phyloP scores from a whole-genome alignment of 2,797 vertebrate species.

The Poliocrania exsul region DNA sequence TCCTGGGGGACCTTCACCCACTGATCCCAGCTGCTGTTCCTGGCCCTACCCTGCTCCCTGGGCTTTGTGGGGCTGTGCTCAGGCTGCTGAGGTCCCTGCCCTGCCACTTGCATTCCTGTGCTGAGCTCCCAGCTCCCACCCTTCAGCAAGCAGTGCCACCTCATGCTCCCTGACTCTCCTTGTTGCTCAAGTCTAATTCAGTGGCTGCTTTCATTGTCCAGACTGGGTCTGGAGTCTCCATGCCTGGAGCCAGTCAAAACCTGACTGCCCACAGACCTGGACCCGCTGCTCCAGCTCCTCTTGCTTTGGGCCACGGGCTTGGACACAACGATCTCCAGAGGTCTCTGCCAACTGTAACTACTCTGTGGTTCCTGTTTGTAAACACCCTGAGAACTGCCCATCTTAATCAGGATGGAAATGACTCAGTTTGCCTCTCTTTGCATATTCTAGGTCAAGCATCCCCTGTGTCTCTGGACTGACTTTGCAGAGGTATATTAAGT shows the following conservation, averaged over 20 bases:
- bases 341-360: not conserved
- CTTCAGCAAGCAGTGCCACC: not conserved
- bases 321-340: fast-evolving
- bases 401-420: not conserved
- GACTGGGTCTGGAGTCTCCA: not conserved
- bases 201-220: not conserved
- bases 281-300: not conserved
- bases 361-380: not conserved
- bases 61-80: not conserved
- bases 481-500: not conserved
- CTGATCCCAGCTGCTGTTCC: not conserved
- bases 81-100: not conserved
- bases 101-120: fast-evolving
- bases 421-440: not conserved
- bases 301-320: not conserved
- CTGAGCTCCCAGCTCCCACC: not conserved
- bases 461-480: not conserved
- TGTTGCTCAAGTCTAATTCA: not conserved
- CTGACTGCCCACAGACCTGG: not conserved
- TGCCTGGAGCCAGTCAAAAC: not conserved
- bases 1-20: not conserved
- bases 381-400: not conserved
- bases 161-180: fast-evolving
- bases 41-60: not conserved
- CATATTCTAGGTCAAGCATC: not conserved